phyloP scores from a whole-genome alignment of 2,888 invertebrate genomes.

The Furcula furcula region DNA sequence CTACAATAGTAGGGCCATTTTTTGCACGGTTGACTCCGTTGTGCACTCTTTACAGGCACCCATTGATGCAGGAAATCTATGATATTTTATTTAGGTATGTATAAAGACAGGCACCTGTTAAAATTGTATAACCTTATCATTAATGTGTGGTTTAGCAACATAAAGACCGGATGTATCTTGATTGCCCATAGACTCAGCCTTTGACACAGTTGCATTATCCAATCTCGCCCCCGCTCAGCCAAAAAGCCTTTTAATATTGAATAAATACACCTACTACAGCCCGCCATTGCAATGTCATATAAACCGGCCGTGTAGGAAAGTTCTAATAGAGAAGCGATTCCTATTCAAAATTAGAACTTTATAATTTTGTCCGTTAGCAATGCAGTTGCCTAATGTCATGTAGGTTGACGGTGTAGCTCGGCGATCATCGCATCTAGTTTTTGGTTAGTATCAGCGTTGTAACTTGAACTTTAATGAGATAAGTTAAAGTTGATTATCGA shows the following conservation, averaged over 20 bases:
- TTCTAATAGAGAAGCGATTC: slow-evolving; percentile 12
- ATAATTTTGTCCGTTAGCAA: slow-evolving; percentile 39
- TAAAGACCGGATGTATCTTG: slow-evolving; percentile 51
- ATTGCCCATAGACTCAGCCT: slow-evolving; percentile 45
- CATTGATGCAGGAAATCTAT: too few species aligned
- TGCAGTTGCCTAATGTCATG: slow-evolving; percentile 69
- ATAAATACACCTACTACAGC: slow-evolving; percentile 67
- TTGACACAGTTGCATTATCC: slow-evolving; percentile 63
- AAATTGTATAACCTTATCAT: slow-evolving; percentile 35
- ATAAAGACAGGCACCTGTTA: slow-evolving; percentile 32
- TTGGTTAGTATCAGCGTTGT: slow-evolving; percentile 17
- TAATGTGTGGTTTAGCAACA: slow-evolving; percentile 43
- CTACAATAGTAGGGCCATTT: too few species aligned
- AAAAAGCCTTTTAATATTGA: slow-evolving; percentile 60
- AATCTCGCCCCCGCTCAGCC: slow-evolving; percentile 56
- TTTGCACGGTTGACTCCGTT: too few species aligned
- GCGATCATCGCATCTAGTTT: slow-evolving; percentile 53
- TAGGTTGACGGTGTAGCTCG: slow-evolving; percentile 57
- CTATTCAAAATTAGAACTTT: slow-evolving; percentile 23
- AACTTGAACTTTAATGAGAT: slow-evolving; percentile 30
- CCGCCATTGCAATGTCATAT: slow-evolving; percentile 48
- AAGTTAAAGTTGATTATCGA: slow-evolving; percentile 23
- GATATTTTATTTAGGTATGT: too few species aligned
- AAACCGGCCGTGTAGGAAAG: slow-evolving; percentile 28
- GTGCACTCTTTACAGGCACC: too few species aligned